Evolutionary conservation across 2,797 vertebrate species (phyloP).

Genomic region (Fratercula arctica): DNA sequence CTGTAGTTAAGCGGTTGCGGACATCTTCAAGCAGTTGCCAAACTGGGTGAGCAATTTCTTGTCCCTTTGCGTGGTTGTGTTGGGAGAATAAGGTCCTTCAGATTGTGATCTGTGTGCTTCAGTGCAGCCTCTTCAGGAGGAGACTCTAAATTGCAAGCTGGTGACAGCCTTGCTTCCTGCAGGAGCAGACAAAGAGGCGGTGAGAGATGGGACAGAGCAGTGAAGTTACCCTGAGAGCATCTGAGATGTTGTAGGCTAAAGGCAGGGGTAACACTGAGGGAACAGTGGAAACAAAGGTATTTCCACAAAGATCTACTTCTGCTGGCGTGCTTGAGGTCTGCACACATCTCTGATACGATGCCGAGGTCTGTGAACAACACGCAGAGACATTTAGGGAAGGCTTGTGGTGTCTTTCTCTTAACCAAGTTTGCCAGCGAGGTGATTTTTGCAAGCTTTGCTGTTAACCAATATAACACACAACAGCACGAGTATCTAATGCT

Average conservation of each 20-base stretch:
- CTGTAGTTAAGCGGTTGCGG: neutral
- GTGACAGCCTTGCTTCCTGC: neutral
- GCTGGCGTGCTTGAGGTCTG: neutral
- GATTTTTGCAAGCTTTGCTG: neutral
- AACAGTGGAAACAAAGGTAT: neutral
- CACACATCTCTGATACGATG: fast-evolving
- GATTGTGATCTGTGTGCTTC: neutral
- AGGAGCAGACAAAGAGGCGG: neutral
- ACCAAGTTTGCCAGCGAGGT: neutral
- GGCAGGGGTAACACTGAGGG: neutral
- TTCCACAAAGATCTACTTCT: neutral
- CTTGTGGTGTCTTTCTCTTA: neutral
- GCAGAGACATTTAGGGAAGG: neutral
- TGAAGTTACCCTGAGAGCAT: neutral
- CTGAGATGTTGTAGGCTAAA: neutral
- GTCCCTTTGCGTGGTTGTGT: neutral
- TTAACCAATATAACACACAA: neutral
- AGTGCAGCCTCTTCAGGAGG: neutral
- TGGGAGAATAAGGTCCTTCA: neutral
- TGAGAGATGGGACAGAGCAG: neutral
- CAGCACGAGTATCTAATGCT: neutral
- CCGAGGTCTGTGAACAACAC: neutral
- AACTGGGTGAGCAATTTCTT: neutral
- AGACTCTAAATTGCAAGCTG: neutral
- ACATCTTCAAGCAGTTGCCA: neutral